Conservation (phyloP, 2,797 vertebrate genomes). For the Amniataba percoides region DNA sequence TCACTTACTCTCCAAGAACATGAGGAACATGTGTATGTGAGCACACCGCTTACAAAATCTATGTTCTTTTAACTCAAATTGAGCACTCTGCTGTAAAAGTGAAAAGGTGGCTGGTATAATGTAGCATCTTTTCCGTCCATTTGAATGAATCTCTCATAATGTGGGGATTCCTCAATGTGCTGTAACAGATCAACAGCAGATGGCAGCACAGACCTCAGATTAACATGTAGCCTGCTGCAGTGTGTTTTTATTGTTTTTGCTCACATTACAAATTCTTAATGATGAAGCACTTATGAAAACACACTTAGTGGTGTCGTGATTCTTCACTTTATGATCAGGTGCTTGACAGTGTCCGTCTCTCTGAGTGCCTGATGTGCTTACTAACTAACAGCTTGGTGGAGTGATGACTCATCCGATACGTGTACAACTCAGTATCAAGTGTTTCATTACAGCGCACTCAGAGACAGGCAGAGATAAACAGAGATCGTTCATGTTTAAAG, state of each 20-base stretch:
- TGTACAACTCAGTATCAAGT: constrained; percentile 32
- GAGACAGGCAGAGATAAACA: constrained; percentile 8
- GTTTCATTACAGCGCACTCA: constrained; percentile 14
- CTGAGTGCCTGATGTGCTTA: constrained; percentile 46
- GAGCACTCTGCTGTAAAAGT: not conserved
- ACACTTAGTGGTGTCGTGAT: constrained; percentile 42
- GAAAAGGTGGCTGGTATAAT: not conserved
- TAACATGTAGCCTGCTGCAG: not conserved
- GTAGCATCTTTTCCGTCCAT: not conserved
- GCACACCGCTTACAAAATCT: not conserved
- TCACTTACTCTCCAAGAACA: too few relatives aligned
- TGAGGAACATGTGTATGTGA: not conserved
- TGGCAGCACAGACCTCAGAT: constrained; percentile 71
- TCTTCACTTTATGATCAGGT: constrained; percentile 50
- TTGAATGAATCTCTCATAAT: not conserved
- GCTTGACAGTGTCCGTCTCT: constrained; percentile 39
- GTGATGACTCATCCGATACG: constrained; percentile 61
- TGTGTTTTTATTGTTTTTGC: not conserved
- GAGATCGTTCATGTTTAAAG: constrained; percentile 4
- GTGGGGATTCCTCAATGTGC: not conserved
- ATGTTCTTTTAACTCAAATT: not conserved
- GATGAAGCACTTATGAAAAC: constrained; percentile 44
- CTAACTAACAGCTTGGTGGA: constrained; percentile 37
- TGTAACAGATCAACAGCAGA: constrained; percentile 61
- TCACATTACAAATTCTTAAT: constrained; percentile 20